phyloP scores from a whole-genome alignment of 2,113 vertebrate species.

The Dinomys branickii region DNA sequence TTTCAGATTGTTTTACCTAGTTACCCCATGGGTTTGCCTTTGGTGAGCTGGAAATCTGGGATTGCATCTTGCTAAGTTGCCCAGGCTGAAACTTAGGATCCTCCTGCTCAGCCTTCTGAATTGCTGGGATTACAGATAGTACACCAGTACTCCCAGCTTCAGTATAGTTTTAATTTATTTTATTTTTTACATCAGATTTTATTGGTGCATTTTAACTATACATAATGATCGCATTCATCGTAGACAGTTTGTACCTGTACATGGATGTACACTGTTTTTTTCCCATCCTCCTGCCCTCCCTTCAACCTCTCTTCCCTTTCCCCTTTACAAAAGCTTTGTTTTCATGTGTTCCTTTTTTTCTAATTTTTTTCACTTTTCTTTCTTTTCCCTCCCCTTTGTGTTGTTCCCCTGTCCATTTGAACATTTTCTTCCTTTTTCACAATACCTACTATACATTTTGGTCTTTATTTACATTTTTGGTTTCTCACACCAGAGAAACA shows the following conservation, averaged over 20 bases:
- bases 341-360: not conserved
- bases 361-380: not conserved
- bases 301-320: not conserved
- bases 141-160: not conserved
- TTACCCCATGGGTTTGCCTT: too few species aligned
- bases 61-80: not conserved
- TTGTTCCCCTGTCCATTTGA: not conserved
- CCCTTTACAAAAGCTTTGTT: not conserved
- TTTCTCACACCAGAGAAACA: not conserved
- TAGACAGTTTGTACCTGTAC: not conserved
- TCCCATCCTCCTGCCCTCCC: not conserved
- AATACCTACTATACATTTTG: not conserved
- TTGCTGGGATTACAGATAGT: not conserved
- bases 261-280: too few species aligned
- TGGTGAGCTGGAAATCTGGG: too few species aligned
- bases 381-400: not conserved
- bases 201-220: not conserved
- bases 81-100: not conserved
- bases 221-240: not conserved
- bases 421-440: not conserved
- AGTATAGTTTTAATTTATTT: not conserved
- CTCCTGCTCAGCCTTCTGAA: not conserved
- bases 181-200: not conserved
- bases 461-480: not conserved
- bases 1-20: too few species aligned